Evolutionary conservation across 1,140 invertebrate genomes (phyloP), one percentile per base, ranked within the genome.

Genomic region (Lerema accius): DNA sequence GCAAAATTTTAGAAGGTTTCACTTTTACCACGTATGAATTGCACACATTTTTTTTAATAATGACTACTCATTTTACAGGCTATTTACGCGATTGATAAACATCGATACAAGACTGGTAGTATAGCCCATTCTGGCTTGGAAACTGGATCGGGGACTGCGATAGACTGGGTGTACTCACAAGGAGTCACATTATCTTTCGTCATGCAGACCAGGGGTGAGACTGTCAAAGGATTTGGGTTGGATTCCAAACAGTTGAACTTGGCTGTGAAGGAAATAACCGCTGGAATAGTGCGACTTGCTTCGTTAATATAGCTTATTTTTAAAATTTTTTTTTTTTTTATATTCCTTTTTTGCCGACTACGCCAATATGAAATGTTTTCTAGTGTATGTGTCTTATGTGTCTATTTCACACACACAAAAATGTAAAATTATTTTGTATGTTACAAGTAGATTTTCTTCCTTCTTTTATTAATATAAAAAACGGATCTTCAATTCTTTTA

Each of bases 101-200:
- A 43, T 1, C 4, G 4, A 7, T 43, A 10, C 15, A 43, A 17
- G 15, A 43, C 40, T 9, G 40, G 40, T 6, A 56, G 19, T 13
- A 4, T 39, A 13, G 39, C 6, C 19, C 53, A 9, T 14, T n/a
- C 14, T 3, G 53, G 46, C 1, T 4, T 7, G 3, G 46, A 49
- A 23, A 14, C 1, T 13, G 46, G 46, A 0, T n/a, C 46, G 3
- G 46, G 46, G 11, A 49, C 16, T n/a, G 9, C 46, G 9, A 10
- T 49, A 23, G 46, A 49, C 23, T 49, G 46, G 46, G 7, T 49
- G 23, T 49, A 49, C 28, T 26, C 6, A 1, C 40, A 43, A n/a
- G 40, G 40, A 0, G 40, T 43, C 0, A 16, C 16, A 1, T 16
- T 17, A 6, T 43, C 40, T 0, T 43, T 17, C 15, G n/a, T 43